These are phyloP conservation scores for Chrosomus eos DNA, from an alignment of 2,797 vertebrate genomes.

Conservation along the genomic window DNA sequence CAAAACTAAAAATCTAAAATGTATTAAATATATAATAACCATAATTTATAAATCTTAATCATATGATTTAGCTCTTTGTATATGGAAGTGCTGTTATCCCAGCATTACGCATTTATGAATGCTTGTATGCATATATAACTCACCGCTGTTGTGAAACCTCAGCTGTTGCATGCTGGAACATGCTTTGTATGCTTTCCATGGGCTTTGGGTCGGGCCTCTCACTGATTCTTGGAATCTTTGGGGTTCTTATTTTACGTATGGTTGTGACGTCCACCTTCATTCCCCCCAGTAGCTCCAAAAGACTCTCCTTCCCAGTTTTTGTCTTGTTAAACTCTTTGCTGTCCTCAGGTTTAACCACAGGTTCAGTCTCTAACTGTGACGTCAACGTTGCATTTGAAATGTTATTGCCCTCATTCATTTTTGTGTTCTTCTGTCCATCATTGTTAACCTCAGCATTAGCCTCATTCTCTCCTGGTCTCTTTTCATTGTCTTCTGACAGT, in stretches of 20 bases:
- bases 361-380: conserved; percentile 3
- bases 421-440: background rate
- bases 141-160: conserved; percentile 74
- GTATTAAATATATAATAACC: background rate
- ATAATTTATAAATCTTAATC: background rate
- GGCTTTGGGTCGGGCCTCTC: conserved; percentile 45
- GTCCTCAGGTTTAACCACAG: conserved; percentile 33
- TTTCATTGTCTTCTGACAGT: conserved; percentile 2
- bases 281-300: conserved; percentile 81
- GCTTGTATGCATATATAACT: conserved; percentile 31
- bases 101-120: background rate
- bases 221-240: conserved; percentile 62
- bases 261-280: conserved; percentile 90
- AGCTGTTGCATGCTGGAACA: conserved; percentile 70
- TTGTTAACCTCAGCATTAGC: conserved; percentile 48
- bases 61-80: background rate
- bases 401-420: background rate
- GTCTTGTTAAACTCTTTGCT: background rate
- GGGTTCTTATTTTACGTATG: conserved; percentile 71
- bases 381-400: background rate
- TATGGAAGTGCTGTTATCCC: background rate
- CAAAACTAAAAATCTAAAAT: background rate
- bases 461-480: background rate
- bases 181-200: conserved; percentile 67
- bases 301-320: conserved; percentile 74